These are phyloP conservation scores for Saguinus imperator DNA, from an alignment of 2,113 vertebrate species.

Conservation along the genomic window DNA sequence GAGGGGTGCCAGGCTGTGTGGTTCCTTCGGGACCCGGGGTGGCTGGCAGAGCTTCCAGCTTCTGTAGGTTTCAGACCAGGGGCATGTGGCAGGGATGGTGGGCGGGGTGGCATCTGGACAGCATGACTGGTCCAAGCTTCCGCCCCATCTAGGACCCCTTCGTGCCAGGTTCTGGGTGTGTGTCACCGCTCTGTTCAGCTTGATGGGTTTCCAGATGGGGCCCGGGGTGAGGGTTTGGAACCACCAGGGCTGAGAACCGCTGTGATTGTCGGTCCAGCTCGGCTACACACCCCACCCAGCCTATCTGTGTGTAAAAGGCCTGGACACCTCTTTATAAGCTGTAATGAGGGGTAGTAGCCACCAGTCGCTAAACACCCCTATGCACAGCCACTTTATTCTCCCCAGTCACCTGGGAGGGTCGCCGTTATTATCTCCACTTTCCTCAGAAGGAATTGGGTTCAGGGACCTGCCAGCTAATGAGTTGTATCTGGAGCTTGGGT, in stretches of 20 bases:
- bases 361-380: background rate
- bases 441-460: too few species aligned
- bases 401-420: background rate
- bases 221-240: background rate
- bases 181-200: accelerated
- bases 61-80: background rate
- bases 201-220: background rate
- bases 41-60: background rate
- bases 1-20: too few species aligned
- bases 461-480: background rate
- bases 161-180: background rate
- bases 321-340: too few species aligned
- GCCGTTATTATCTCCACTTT: background rate
- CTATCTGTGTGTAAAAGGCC: too few species aligned
- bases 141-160: background rate
- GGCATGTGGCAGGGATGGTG: background rate
- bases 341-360: background rate
- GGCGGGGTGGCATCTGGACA: background rate
- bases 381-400: background rate
- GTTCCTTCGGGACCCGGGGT: background rate
- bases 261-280: background rate
- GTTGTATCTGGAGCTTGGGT: too few species aligned
- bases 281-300: background rate
- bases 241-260: background rate
- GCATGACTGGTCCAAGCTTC: background rate